Evolutionary conservation across 2,113 vertebrate species (phyloP).

Genomic region (Atractosteus spatula): DNA sequence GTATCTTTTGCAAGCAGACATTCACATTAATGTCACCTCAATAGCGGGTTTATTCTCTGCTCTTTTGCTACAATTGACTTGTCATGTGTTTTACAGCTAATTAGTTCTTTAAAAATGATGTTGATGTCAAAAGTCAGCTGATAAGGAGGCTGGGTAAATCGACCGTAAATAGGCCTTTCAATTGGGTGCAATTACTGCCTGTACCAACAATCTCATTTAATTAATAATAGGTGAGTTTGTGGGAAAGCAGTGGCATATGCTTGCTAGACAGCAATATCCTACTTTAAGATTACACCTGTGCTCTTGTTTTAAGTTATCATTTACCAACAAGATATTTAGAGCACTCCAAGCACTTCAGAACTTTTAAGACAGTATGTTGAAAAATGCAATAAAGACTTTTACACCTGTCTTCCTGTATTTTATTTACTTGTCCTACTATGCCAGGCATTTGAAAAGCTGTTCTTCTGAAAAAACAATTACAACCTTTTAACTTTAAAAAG

Average conservation of each 20-base stretch:
- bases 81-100: slow-evolving; percentile 76
- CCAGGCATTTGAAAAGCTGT: too few relatives aligned
- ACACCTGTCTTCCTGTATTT: too few relatives aligned
- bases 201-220: slow-evolving; percentile 60
- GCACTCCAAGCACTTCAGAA: too few relatives aligned
- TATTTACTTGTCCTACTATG: too few relatives aligned
- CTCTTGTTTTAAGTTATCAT: slow-evolving; percentile 16
- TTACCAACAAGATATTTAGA: not conserved
- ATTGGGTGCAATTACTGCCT: slow-evolving; percentile 54
- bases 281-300: slow-evolving; percentile 17
- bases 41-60: slow-evolving; percentile 43
- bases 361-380: too few relatives aligned
- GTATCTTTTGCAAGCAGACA: slow-evolving; percentile 61
- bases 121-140: slow-evolving; percentile 52
- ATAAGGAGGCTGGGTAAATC: slow-evolving; percentile 67
- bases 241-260: slow-evolving; percentile 28
- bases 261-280: slow-evolving; percentile 42
- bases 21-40: slow-evolving; percentile 26
- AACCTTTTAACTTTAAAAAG: too few relatives aligned
- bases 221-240: slow-evolving; percentile 48
- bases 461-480: too few relatives aligned
- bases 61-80: slow-evolving; percentile 62
- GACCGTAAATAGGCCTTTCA: slow-evolving; percentile 66
- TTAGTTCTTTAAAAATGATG: slow-evolving; percentile 62
- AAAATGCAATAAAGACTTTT: too few relatives aligned